Evolutionary conservation across 1,140 invertebrate genomes (phyloP), one percentile per base, ranked within the genome.

Genomic region (Marisa cornuarietis): DNA sequence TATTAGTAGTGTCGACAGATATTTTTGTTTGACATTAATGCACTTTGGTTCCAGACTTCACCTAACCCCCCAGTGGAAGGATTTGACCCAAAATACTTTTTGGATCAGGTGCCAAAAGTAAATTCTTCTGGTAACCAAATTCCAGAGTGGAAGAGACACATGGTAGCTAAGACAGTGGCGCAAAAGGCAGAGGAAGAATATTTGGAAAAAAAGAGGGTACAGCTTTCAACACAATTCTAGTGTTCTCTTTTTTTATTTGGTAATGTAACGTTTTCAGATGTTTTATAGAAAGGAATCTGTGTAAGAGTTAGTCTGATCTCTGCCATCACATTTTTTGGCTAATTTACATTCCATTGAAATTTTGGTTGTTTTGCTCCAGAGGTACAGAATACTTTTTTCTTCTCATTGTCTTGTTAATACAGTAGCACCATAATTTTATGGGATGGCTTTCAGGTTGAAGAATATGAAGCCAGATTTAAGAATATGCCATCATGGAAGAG

Each of bases 401-500:
- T 69, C 14, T 3, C 6, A 42, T 11, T 16, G 14, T 16, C 6
- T 69, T 69, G 24, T 42, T 16, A 22, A 7, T 26, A 69, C 13
- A 11, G 65, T 10, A n/a, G n/a, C 26, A 16, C 71, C 20, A 20
- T 71, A 71, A 71, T 42, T 18, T 24, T 2, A 42, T 42, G 31
- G 2, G 31, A 42, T 42, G 74, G 26, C 61, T 74, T 72, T 6
- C 76, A 94, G 66, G 92, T 94, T 77, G 96, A 97, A 86, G 95
- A 95, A 5, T 96, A 98, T 90, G 95, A 96, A 83, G 94, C 95
- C 82, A 92, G 96, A 84, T 93, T 96, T 61, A 95, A 95, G 74
- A 93, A 96, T 31, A 96, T 98, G 84, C 97, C 97, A 0, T 94
- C 95, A 20, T 98, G 97, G 97, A 98, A 98, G 89, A 92, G 96